Evolutionary conservation across 2,888 invertebrate genomes (phyloP).

Genomic region (Ophioninae sp.): DNA sequence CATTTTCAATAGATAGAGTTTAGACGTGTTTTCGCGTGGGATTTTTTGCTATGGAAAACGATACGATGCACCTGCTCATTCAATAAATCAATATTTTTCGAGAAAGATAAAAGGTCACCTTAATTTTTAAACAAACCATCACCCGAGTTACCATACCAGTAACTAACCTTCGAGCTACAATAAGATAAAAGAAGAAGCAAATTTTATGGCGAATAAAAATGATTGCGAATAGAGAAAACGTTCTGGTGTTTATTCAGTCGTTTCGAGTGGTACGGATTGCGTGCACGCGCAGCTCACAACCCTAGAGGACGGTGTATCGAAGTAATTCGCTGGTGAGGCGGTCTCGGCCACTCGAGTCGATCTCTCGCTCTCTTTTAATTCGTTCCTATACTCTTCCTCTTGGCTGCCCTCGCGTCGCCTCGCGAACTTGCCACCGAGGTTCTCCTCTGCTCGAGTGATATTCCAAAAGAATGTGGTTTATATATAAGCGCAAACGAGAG

Average conservation of each 20-base stretch:
- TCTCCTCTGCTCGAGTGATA: conserved; percentile 27
- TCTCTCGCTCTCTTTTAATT: conserved; percentile 44
- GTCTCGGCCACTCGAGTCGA: conserved; percentile 31
- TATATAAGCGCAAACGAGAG: conserved; percentile 33
- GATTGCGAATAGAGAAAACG: background rate
- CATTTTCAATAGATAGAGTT: too few species aligned
- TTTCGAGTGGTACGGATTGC: background rate
- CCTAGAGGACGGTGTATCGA: conserved; percentile 31
- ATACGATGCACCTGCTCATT: too few species aligned
- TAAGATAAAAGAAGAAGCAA: background rate
- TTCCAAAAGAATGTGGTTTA: conserved; percentile 56
- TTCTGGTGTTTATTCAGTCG: background rate
- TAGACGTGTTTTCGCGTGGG: too few species aligned
- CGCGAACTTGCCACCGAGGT: conserved; percentile 16
- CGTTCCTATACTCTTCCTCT: conserved; percentile 13
- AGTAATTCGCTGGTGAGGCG: conserved; percentile 48
- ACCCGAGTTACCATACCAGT: background rate
- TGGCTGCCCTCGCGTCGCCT: background rate
- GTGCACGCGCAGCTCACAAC: background rate
- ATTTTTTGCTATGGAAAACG: too few species aligned
- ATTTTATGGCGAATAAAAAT: background rate
- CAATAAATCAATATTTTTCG: too few species aligned
- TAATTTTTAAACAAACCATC: too few species aligned
- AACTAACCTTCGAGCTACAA: background rate
- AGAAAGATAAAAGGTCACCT: too few species aligned